These are phyloP conservation scores for Disparrhopalites patrizii DNA, from an alignment of 2,888 invertebrate genomes.

Conservation along the genomic window DNA sequence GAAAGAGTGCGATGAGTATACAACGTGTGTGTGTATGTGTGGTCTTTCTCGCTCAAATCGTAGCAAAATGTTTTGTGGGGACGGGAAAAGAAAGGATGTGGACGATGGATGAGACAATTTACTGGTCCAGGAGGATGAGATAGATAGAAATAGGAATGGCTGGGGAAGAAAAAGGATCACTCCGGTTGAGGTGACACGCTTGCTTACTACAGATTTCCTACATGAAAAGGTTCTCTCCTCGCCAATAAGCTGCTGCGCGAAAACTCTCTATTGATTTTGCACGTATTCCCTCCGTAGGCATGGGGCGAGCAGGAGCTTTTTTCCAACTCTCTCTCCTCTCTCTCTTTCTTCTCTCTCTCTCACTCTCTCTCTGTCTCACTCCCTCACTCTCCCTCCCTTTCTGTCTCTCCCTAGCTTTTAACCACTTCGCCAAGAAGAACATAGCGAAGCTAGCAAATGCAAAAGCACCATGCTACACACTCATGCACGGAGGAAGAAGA, in stretches of 20 bases:
- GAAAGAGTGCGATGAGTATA: too few species aligned
- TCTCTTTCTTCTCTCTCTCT: neutral
- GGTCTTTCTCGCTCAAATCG: too few species aligned
- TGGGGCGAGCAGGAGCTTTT: neutral
- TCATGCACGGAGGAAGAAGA: slow-evolving; percentile 15
- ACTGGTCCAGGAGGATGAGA: slow-evolving; percentile 28
- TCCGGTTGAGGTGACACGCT: slow-evolving; percentile 36
- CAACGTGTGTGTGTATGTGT: too few species aligned
- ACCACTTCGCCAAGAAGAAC: too few species aligned
- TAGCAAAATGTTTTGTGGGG: slow-evolving; percentile 20
- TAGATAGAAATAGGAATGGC: slow-evolving; percentile 27
- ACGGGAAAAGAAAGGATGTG: slow-evolving; percentile 22
- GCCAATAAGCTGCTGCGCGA: slow-evolving; percentile 46
- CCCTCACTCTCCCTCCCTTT: too few species aligned
- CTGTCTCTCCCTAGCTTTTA: too few species aligned
- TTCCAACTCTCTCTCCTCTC: slow-evolving; percentile 6
- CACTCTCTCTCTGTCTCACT: neutral
- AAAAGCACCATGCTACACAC: too few species aligned
- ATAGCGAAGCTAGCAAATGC: too few species aligned
- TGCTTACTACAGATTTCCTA: slow-evolving; percentile 46
- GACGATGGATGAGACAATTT: slow-evolving; percentile 22
- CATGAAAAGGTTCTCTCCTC: slow-evolving; percentile 35
- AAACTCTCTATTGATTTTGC: slow-evolving; percentile 44
- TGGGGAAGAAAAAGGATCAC: slow-evolving; percentile 27
- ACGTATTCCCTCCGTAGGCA: slow-evolving; percentile 23